phyloP scores from a whole-genome alignment of 1,140 invertebrate genomes.

The Panagrolaimus sp. region DNA sequence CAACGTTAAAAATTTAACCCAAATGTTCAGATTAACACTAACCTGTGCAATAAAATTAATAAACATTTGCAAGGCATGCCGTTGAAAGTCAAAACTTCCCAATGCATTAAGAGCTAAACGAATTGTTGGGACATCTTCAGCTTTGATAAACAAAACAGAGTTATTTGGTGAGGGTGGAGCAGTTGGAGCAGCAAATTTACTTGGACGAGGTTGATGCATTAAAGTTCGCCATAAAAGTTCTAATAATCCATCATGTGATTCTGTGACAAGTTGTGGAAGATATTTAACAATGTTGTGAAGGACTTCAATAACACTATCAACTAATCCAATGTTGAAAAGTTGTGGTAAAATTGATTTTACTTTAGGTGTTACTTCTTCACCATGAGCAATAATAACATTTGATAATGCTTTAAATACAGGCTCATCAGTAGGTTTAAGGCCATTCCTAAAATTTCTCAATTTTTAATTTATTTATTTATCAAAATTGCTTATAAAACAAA shows the following conservation, averaged over 20 bases:
- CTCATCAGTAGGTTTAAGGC: conserved; percentile 81
- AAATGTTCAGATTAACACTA: conserved; percentile 18
- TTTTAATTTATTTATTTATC: conserved; percentile 39
- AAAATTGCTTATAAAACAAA: conserved; percentile 23
- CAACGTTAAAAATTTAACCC: conserved; percentile 17
- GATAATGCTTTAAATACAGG: conserved; percentile 75
- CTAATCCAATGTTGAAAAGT: conserved; percentile 5
- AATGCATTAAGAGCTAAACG: conserved; percentile 86
- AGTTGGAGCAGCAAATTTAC: conserved; percentile 35
- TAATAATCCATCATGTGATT: conserved; percentile 80
- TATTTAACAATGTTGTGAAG: conserved; percentile 77
- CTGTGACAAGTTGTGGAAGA: conserved; percentile 77
- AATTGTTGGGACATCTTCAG: conserved; percentile 73
- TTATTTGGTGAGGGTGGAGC: conserved; percentile 43
- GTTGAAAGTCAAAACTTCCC: conserved; percentile 90
- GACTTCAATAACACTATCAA: conserved; percentile 27
- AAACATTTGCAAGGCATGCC: conserved; percentile 61
- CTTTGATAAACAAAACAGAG: conserved; percentile 60
- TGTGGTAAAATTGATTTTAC: not conserved
- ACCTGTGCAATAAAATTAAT: conserved; percentile 54
- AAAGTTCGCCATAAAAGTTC: conserved; percentile 36
- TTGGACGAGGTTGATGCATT: conserved; percentile 37
- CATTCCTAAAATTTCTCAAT: conserved; percentile 67
- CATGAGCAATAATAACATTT: conserved; percentile 80
- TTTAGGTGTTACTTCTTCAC: conserved; percentile 65